Conservation (phyloP, 2,113 vertebrate species). For the Tachuris rubrigastra region DNA sequence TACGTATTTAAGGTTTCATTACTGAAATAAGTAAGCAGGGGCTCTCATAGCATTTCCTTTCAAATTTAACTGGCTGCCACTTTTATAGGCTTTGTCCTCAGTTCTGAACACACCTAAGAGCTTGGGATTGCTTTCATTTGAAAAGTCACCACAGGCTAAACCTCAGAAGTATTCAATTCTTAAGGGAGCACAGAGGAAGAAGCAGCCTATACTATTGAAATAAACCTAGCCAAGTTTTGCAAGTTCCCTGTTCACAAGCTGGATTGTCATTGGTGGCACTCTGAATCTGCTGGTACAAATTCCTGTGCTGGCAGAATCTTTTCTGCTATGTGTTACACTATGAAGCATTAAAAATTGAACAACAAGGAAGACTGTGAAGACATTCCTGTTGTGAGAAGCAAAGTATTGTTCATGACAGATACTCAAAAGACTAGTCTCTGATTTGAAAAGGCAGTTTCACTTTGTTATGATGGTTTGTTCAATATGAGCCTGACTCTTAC, state of each 20-base stretch:
- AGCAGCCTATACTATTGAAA: background rate
- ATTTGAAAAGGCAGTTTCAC: background rate
- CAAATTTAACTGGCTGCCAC: background rate
- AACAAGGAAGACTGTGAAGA: background rate
- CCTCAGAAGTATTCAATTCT: background rate
- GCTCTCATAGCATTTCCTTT: background rate
- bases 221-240: background rate
- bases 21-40: background rate
- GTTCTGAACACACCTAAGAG: background rate
- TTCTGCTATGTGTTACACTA: background rate
- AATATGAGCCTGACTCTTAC: background rate
- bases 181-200: background rate
- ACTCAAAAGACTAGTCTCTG: background rate
- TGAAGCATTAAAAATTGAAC: background rate
- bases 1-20: background rate
- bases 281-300: background rate
- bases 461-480: background rate
- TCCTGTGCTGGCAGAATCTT: background rate
- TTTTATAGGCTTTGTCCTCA: background rate
- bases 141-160: background rate
- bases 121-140: background rate
- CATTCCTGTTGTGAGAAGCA: background rate
- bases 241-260: background rate
- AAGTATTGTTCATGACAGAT: background rate
- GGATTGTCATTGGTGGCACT: background rate